phyloP scores from a whole-genome alignment of 2,888 invertebrate genomes.

The Chalcosyrphus nemorum region DNA sequence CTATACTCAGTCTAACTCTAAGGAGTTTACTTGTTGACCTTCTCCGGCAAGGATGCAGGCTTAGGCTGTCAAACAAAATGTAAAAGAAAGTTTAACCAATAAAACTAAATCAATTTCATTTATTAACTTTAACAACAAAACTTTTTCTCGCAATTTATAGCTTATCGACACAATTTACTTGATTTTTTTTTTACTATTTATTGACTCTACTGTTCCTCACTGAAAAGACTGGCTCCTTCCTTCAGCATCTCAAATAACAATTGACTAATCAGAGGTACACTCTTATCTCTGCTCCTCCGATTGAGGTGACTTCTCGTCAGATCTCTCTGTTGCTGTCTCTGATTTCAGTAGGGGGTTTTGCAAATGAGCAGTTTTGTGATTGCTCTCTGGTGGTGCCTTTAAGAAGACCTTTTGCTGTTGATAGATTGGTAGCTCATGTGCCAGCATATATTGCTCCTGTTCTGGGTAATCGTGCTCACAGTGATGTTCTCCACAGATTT shows the following conservation, averaged over 20 bases:
- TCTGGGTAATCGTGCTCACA: constrained; percentile 86
- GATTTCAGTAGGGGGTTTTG: constrained; percentile 44
- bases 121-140: constrained; percentile 49
- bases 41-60: too few species aligned
- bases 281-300: constrained; percentile 29
- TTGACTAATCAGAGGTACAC: constrained; percentile 27
- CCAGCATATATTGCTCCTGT: constrained; percentile 82
- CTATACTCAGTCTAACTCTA: too few species aligned
- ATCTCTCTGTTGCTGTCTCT: background rate
- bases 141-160: constrained; percentile 34
- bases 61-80: too few species aligned
- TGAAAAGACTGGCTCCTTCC: background rate
- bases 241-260: constrained; percentile 7
- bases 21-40: too few species aligned
- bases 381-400: constrained; percentile 23
- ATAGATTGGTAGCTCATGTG: constrained; percentile 78
- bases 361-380: constrained; percentile 29
- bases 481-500: constrained; percentile 89
- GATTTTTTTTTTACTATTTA: constrained; percentile 15
- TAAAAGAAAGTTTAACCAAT: background rate
- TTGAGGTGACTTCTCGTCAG: background rate
- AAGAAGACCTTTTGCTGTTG: constrained; percentile 45
- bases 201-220: background rate
- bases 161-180: constrained; percentile 4
- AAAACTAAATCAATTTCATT: constrained; percentile 49